Evolutionary conservation across 2,888 invertebrate genomes (phyloP).

Genomic region (Lasioglossum vierecki): DNA sequence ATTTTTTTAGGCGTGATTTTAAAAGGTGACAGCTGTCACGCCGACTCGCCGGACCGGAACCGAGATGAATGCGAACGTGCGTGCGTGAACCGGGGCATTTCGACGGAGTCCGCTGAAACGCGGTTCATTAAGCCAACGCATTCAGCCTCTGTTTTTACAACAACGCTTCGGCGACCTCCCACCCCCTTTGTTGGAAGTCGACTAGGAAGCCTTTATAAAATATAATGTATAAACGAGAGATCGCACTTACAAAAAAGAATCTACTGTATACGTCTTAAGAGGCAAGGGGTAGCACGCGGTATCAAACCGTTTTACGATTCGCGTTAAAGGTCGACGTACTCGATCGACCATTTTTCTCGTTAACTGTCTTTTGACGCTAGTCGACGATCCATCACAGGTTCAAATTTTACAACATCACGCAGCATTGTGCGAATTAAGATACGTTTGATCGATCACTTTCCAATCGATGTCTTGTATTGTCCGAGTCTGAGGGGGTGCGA

Average conservation of each 20-base stretch:
- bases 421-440: slow-evolving; percentile 66
- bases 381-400: slow-evolving; percentile 74
- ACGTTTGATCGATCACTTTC: slow-evolving; percentile 78
- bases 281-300: neutral
- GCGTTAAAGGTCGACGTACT: neutral
- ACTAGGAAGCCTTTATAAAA: too few relatives aligned
- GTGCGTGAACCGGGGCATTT: neutral
- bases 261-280: too few relatives aligned
- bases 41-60: slow-evolving; percentile 80
- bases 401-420: slow-evolving; percentile 78
- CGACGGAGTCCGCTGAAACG: slow-evolving; percentile 19
- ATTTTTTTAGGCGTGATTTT: slow-evolving; percentile 79
- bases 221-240: too few relatives aligned
- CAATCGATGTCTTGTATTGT: slow-evolving; percentile 74
- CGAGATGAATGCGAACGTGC: slow-evolving; percentile 2
- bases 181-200: neutral
- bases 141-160: neutral
- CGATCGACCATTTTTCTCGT: slow-evolving; percentile 10
- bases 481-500: slow-evolving; percentile 30
- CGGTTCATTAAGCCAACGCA: slow-evolving; percentile 40
- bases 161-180: neutral
- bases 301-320: neutral
- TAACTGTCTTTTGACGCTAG: neutral
- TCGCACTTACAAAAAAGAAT: too few relatives aligned
- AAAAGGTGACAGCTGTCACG: slow-evolving; percentile 82